These are phyloP conservation scores for Psophia crepitans DNA, from an alignment of 2,113 vertebrate genomes.

Conservation along the genomic window DNA sequence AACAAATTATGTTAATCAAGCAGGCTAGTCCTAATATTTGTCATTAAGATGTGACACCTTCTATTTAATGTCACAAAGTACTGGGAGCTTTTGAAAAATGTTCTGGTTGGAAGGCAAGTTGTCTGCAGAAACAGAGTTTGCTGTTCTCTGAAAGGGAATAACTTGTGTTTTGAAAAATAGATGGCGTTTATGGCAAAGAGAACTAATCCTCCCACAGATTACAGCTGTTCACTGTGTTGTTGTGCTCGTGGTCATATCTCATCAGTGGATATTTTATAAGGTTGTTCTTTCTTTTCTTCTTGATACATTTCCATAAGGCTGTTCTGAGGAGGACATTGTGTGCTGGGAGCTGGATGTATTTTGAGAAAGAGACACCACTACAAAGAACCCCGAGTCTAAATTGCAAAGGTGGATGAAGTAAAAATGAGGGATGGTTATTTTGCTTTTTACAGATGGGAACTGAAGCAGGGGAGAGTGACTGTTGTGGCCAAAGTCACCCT, in stretches of 20 bases:
- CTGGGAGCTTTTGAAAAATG: not conserved
- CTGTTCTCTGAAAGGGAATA: not conserved
- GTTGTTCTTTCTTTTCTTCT: not conserved
- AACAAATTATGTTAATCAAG: slow-evolving; percentile 57
- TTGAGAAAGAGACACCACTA: not conserved
- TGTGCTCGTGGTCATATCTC: slow-evolving; percentile 32
- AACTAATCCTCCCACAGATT: slow-evolving; percentile 35
- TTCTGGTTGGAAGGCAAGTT: not conserved
- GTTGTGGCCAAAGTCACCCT: slow-evolving; percentile 20
- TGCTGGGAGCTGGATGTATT: not conserved
- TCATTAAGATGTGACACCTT: slow-evolving; percentile 41
- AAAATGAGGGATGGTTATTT: not conserved
- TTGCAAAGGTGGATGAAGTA: slow-evolving; percentile 13
- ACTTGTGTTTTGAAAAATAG: not conserved
- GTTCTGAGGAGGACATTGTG: not conserved
- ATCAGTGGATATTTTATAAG: slow-evolving; percentile 26
- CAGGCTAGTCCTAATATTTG: slow-evolving; percentile 5
- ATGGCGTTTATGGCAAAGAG: slow-evolving; percentile 13
- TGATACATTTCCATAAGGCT: not conserved
- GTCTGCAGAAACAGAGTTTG: not conserved
- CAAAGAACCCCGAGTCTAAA: not conserved
- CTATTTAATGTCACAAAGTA: not conserved
- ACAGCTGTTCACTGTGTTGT: slow-evolving; percentile 35
- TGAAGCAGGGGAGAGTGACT: not conserved
- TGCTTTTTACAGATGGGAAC: not conserved